These are phyloP conservation scores for Ellobius talpinus DNA, from an alignment of 2,113 vertebrate species.

Conservation along the genomic window DNA sequence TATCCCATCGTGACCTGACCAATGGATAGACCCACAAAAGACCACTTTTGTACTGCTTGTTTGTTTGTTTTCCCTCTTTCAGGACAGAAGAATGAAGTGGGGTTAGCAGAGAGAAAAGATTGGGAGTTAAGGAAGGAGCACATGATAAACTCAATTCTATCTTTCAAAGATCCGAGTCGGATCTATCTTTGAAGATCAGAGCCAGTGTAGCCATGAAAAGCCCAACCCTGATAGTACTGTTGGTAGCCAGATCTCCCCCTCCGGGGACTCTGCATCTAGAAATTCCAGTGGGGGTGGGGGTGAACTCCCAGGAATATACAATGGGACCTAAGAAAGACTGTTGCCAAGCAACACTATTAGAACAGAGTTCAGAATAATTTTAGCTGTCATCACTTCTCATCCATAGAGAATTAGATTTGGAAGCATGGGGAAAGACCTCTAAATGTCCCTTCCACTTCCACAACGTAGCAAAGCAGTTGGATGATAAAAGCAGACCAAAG, in stretches of 20 bases:
- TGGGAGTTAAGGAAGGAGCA: not conserved
- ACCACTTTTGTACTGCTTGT: slow-evolving; percentile 47
- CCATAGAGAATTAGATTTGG: slow-evolving; percentile 61
- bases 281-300: slow-evolving; percentile 33
- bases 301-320: slow-evolving; percentile 27
- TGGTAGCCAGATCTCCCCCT: slow-evolving; percentile 35
- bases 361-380: slow-evolving; percentile 66
- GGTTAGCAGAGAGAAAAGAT: not conserved
- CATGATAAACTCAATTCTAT: slow-evolving; percentile 61
- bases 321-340: slow-evolving; percentile 49
- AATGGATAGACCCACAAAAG: not conserved
- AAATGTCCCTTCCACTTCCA: slow-evolving; percentile 41
- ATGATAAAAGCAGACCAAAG: not conserved
- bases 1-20: slow-evolving; percentile 20
- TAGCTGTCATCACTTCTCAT: slow-evolving; percentile 70
- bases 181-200: slow-evolving; percentile 65
- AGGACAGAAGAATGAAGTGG: not conserved
- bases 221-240: not conserved
- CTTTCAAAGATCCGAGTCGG: slow-evolving; percentile 55
- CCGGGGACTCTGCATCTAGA: slow-evolving; percentile 39
- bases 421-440: slow-evolving; percentile 55
- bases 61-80: not conserved
- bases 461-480: slow-evolving; percentile 21
- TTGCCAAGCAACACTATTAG: slow-evolving; percentile 64
- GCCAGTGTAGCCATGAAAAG: slow-evolving; percentile 27